Evolutionary conservation across 1,140 invertebrate species (phyloP).

Genomic region (Magallana angulata): DNA sequence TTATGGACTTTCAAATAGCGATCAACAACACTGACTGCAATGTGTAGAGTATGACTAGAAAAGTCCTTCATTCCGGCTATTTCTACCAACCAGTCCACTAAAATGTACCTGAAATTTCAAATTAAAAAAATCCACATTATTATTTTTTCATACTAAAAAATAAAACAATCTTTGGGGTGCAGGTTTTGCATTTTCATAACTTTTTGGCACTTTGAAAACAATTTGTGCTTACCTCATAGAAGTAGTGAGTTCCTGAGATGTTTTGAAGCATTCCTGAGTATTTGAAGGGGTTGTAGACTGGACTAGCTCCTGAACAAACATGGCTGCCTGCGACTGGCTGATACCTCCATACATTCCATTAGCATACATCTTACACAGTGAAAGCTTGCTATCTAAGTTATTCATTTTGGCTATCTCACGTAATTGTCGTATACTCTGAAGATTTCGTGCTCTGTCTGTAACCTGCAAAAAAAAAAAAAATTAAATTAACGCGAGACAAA

Average conservation of each 20-base stretch:
- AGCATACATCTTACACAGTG: conserved; percentile 72
- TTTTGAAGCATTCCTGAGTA: conserved; percentile 69
- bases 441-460: conserved; percentile 64
- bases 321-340: conserved; percentile 64
- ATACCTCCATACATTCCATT: conserved; percentile 73
- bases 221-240: conserved; percentile 74
- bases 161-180: not conserved
- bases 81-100: conserved; percentile 79
- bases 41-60: conserved; percentile 73
- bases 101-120: conserved; percentile 73
- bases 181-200: not conserved
- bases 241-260: conserved; percentile 71
- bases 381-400: conserved; percentile 69
- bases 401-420: conserved; percentile 69
- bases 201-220: not conserved
- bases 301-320: conserved; percentile 71
- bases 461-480: conserved; percentile 49
- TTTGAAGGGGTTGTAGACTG: conserved; percentile 71
- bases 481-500: not conserved
- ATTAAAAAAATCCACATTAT: not conserved
- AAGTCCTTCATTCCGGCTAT: conserved; percentile 78
- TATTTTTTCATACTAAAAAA: not conserved
- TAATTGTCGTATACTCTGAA: conserved; percentile 73
- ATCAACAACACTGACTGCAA: conserved; percentile 77
- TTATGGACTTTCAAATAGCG: conserved; percentile 71